Base-by-base conservation (phyloP, 2,888 invertebrate species). In the Hydroisotoma schaefferi region DNA sequence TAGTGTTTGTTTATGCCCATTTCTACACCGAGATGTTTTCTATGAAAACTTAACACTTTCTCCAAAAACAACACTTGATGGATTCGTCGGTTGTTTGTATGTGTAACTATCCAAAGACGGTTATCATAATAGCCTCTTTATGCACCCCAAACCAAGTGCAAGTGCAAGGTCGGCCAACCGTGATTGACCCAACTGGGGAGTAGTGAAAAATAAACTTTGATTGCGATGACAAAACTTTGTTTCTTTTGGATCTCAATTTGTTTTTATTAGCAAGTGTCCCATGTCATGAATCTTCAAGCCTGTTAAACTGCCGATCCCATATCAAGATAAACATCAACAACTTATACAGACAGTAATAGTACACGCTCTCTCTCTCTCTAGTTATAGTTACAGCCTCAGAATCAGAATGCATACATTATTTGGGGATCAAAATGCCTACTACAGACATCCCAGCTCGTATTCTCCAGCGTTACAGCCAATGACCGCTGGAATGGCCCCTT, bases 341-440 rank as follows among this genome's bases (percentile, higher is more conserved):
- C n/a, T 40, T 40, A 15, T 5, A 18, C 46, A 23, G 20, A 6
- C 46, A 46, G 20, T 25, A 6, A 22, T 46, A 23, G 25, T 46
- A 46, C 25, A 23, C 15, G 15, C 20, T 23, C 15, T 23, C 46
- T 23, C n/a, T 27, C 8, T 10, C 28, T 27, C 26, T 27, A 27
- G 12, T 49, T 5, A 49, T 43, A 43, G 8, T 43, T 12, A 4
- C 20, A 51, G 27, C 33, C 33, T 28, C 4, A 25, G 18, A 18
- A 18, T 57, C 29, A 74, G 66, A 61, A 92, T 93, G 92, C 92
- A 93, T 78, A 88, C 91, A 70, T 81, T 94, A 75, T 94, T 94
- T 79, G 87, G 89, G 72, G 93, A 94, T 78, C 92, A 93, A 79
- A 90, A 90, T 77, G 88, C 90, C 66, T 94, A 93, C 79, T 88